Evolutionary conservation across 2,888 invertebrate species (phyloP), one percentile per base, ranked within the genome.

Genomic region (Gonocerus acuteangulatus): DNA sequence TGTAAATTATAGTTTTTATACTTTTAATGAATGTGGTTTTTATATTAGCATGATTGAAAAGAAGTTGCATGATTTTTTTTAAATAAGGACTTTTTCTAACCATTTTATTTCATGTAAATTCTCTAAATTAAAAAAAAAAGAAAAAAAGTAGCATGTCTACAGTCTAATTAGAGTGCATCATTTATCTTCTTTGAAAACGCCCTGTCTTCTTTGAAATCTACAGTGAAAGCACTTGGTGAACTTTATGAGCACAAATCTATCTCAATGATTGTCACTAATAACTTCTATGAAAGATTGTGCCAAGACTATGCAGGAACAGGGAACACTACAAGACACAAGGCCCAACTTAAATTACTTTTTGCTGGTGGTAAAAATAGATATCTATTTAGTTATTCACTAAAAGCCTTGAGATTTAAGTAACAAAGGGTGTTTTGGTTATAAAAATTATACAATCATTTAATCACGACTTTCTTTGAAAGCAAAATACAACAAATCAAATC

Each of bases 201-300:
- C 54, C 54, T 54, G 16, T 54, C 39, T 54, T 54, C 39, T 36
- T 36, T 42, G 15, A 23, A 22, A 54, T 13, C 22, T 54, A 21
- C 23, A 47, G 47, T 34, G 39, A 54, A 42, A 54, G 54, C 54
- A 54, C 54, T 42, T 21, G 42, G 34, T 23, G 39, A n/a, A 36
- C n/a, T 54, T 54, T 36, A 54, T 39, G 42, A 54, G 54, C 39
- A 54, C 54, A 54, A 54, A 39, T 18, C 39, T 54, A 18, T 39
- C 34, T 54, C 15, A 42, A 34, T 13, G 23, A 21, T 23, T 18
- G 39, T 22, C 13, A 21, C 27, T n/a, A n/a, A n/a, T n/a, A 32
- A 36, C 21, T 36, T 51, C 19, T 51, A 11, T 54, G 11, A 42
- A 51, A 54, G 39, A 54, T 22, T 54, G 54, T 36, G 39, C 39